Percentiles rank a stretch among this genome's conserved stretches.
Conservation (phyloP, 2,888 invertebrate species). For the Sinelater perroti region DNA sequence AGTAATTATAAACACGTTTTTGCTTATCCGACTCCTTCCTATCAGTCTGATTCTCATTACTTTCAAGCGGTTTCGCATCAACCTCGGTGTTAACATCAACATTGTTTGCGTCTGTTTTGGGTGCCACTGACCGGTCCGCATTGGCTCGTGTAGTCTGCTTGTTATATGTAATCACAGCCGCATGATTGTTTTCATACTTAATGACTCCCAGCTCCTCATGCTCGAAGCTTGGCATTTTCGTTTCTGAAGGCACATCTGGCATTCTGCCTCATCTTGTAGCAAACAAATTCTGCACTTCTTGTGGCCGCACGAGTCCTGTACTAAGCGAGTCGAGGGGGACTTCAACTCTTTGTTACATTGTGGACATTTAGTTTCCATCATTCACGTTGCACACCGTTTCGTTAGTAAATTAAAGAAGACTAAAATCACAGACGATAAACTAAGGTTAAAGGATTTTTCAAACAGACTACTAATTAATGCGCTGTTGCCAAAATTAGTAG, state of each 20-base stretch:
- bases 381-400: not conserved
- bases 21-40: not conserved
- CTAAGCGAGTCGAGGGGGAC: constrained; percentile 68
- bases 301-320: constrained; percentile 80
- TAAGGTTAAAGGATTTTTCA: no score
- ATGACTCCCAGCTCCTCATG: constrained; percentile 30
- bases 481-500: no score
- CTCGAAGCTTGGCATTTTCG: no score
- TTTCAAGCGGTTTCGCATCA: not conserved
- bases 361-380: constrained; percentile 54
- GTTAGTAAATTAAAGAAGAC: no score
- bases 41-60: not conserved
- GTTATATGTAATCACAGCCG: constrained; percentile 54
- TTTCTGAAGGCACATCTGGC: constrained; percentile 64
- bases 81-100: not conserved
- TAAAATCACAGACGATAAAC: no score
- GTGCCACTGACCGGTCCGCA: constrained; percentile 9
- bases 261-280: constrained; percentile 71
- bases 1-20: constrained; percentile 40
- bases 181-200: constrained; percentile 46
- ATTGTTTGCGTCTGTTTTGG: not conserved
- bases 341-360: constrained; percentile 68
- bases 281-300: constrained; percentile 78
- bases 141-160: constrained; percentile 35
- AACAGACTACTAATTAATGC: no score